A percentile compares a stretch with the other conserved stretches of the same genome.
phyloP scores from a whole-genome alignment of 2,797 vertebrate species.

The Epinephelus awoara region DNA sequence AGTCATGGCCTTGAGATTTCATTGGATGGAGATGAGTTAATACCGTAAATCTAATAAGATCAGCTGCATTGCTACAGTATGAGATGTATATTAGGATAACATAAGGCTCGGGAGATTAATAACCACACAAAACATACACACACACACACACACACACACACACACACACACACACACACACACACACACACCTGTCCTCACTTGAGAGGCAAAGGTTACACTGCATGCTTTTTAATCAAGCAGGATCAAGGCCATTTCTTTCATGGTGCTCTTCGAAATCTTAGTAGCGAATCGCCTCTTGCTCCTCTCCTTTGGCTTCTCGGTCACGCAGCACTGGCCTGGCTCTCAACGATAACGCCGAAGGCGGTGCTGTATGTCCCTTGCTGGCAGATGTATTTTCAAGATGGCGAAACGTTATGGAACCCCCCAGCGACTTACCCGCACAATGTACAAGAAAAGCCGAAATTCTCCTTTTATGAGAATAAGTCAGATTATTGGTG shows the following conservation, averaged over 20 bases:
- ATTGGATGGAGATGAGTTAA: slow-evolving; percentile 19
- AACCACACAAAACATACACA: background rate
- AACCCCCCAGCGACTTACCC: no score
- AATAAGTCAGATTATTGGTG: no score
- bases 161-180: background rate
- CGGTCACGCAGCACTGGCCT: no score
- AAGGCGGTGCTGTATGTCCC: no score
- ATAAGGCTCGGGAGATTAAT: slow-evolving; percentile 39
- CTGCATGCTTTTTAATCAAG: slow-evolving; percentile 43
- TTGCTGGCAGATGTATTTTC: no score
- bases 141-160: background rate
- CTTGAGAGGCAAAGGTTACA: slow-evolving; percentile 50
- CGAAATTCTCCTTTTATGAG: no score
- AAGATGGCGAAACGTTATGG: no score
- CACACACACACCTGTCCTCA: slow-evolving; percentile 23
- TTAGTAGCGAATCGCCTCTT: no score
- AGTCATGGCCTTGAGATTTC: slow-evolving; percentile 16
- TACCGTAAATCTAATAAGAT: slow-evolving; percentile 17
- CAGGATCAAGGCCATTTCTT: slow-evolving; percentile 35
- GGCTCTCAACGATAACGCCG: no score
- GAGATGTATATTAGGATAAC: slow-evolving; percentile 15
- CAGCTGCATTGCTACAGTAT: slow-evolving; percentile 2
- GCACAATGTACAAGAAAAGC: no score
- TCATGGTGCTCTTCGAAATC: slow-evolving; percentile 3
- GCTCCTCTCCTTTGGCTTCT: no score